Evolutionary conservation across 2,797 vertebrate genomes (phyloP).

Genomic region (Mus spretus): DNA sequence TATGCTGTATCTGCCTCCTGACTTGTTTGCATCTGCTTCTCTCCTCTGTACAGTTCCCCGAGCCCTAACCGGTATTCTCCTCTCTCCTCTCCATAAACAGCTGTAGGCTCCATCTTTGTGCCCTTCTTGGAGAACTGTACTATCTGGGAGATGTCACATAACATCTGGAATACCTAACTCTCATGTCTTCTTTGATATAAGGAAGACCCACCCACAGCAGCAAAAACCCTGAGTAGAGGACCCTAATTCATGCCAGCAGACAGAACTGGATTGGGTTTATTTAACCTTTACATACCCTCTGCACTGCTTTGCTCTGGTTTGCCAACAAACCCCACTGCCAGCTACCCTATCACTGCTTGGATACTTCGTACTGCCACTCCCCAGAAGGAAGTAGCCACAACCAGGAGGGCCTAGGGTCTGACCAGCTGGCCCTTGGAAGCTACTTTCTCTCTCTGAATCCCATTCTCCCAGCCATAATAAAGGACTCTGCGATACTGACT

Average conservation of each 20-base stretch:
- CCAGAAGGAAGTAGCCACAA: neutral
- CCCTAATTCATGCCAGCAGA: rapidly evolving
- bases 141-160: neutral
- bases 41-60: neutral
- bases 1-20: neutral
- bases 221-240: neutral
- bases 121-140: neutral
- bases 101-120: neutral
- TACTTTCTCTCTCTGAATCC: neutral
- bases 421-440: neutral
- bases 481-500: neutral
- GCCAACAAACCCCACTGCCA: neutral
- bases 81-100: neutral
- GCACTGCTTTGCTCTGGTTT: neutral
- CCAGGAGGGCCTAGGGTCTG: neutral
- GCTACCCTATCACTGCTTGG: neutral
- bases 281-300: neutral
- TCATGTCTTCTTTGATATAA: neutral
- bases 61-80: neutral
- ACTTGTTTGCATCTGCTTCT: neutral
- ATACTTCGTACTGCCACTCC: neutral
- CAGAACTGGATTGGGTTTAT: neutral
- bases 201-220: neutral
- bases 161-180: neutral
- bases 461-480: neutral